phyloP scores from a whole-genome alignment of 2,797 vertebrate species.

The Cephalopachus bancanus region DNA sequence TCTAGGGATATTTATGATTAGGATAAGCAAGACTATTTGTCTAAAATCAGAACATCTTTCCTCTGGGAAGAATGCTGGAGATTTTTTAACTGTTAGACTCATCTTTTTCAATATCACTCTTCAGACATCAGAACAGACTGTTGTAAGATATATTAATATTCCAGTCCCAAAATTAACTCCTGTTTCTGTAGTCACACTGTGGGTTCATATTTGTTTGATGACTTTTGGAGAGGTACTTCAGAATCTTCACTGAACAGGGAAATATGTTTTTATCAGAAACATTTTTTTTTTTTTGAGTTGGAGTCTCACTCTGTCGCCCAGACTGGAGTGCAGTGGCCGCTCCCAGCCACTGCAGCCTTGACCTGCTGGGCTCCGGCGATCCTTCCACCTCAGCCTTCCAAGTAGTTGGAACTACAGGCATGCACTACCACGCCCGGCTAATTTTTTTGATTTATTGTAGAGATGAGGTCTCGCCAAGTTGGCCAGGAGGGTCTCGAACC shows the following conservation, averaged over 20 bases:
- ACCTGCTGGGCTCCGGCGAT: too few relatives aligned
- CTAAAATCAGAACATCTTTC: slow-evolving; percentile 24
- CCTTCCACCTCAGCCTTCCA: too few relatives aligned
- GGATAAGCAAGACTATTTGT: neutral
- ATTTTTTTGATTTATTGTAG: too few relatives aligned
- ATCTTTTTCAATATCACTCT: neutral
- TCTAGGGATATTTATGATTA: neutral
- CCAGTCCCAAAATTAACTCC: neutral
- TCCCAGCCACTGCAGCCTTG: too few relatives aligned
- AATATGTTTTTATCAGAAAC: slow-evolving; percentile 45
- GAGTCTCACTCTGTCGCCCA: too few relatives aligned
- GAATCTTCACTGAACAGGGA: neutral
- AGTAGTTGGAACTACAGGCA: too few relatives aligned
- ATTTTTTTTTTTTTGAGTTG: neutral
- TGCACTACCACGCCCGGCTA: too few relatives aligned
- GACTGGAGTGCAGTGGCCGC: too few relatives aligned
- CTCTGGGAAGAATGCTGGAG: neutral
- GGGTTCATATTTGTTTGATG: neutral
- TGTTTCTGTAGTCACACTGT: neutral
- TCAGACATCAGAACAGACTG: neutral
- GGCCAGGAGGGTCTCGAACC: too few relatives aligned
- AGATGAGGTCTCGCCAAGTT: too few relatives aligned
- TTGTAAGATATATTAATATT: neutral
- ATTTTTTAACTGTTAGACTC: neutral
- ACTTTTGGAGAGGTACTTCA: slow-evolving; percentile 22